Conservation (phyloP, 2,888 invertebrate species). For the Calliopum simillimum region DNA sequence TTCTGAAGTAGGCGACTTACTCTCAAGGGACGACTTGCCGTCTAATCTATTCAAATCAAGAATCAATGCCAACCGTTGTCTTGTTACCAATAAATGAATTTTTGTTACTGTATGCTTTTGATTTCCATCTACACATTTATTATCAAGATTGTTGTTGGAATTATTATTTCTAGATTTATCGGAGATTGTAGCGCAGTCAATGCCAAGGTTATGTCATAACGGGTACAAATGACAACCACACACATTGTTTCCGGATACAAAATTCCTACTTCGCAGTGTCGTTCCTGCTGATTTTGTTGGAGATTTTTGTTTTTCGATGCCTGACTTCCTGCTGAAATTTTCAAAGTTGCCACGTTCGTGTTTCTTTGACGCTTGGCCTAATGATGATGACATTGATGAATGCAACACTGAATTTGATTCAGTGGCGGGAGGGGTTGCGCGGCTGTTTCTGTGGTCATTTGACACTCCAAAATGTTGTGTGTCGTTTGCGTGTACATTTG, state of each 20-base stretch:
- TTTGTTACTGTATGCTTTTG: too few relatives aligned
- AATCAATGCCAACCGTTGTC: too few relatives aligned
- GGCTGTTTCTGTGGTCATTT: not conserved
- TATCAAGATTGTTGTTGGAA: conserved; percentile 1
- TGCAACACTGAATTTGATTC: not conserved
- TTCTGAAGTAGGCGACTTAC: too few relatives aligned
- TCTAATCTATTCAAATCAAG: too few relatives aligned
- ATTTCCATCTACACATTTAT: too few relatives aligned
- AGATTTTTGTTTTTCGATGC: not conserved
- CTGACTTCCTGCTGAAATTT: conserved; percentile 2
- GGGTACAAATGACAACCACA: not conserved
- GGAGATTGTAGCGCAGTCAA: conserved; percentile 4
- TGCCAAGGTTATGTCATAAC: not conserved
- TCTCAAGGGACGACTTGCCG: too few relatives aligned
- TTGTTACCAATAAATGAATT: too few relatives aligned
- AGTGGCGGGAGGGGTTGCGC: not conserved
- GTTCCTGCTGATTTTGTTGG: too few relatives aligned
- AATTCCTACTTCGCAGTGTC: too few relatives aligned
- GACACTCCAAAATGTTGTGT: not conserved
- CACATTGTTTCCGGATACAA: not conserved
- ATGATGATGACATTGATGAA: conserved; percentile 21
- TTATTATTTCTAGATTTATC: conserved; percentile 8
- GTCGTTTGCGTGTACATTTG: not conserved
- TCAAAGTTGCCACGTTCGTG: conserved; percentile 9
- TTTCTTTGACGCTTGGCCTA: not conserved